These are phyloP conservation scores for Decapterus maruadsi DNA, from an alignment of 2,797 vertebrate genomes.

Conservation along the genomic window DNA sequence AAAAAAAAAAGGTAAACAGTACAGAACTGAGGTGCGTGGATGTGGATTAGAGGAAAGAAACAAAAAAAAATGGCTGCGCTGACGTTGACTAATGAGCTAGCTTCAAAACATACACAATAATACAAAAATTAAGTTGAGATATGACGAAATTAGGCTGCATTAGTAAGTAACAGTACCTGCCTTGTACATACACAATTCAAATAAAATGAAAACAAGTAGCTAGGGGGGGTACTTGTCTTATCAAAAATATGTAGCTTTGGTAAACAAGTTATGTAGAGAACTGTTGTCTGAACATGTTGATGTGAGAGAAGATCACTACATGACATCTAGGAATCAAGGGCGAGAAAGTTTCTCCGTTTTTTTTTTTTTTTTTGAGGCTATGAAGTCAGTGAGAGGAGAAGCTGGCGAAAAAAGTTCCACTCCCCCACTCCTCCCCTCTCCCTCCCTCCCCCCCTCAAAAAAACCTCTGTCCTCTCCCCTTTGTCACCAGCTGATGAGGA, in stretches of 20 bases:
- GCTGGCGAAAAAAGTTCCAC: conserved; percentile 62
- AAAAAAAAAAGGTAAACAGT: conserved; percentile 40
- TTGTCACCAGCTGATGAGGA: conserved; percentile 67
- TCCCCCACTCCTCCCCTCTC: not conserved
- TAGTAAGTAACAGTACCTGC: conserved; percentile 84
- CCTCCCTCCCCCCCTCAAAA: not conserved
- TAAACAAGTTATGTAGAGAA: conserved; percentile 87
- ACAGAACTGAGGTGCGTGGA: conserved; percentile 52
- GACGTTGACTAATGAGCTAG: conserved; percentile 76
- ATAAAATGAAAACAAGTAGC: conserved; percentile 88
- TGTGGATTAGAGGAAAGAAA: conserved; percentile 68
- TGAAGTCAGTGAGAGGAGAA: conserved; percentile 67
- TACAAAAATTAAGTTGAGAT: conserved; percentile 81
- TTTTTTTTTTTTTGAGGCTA: conserved; percentile 54
- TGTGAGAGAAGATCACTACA: conserved; percentile 70
- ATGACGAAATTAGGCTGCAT: conserved; percentile 81
- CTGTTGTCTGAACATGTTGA: conserved; percentile 78
- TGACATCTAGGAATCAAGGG: conserved; percentile 71
- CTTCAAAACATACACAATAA: conserved; percentile 80
- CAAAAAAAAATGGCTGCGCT: conserved; percentile 62
- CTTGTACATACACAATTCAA: conserved; percentile 82
- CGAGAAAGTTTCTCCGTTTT: conserved; percentile 62
- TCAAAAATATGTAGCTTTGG: conserved; percentile 94
- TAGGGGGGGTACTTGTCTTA: conserved; percentile 85
- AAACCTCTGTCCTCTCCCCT: conserved; percentile 56